Evolutionary conservation across 2,888 invertebrate genomes (phyloP).

Genomic region (Spodoptera exigua): DNA sequence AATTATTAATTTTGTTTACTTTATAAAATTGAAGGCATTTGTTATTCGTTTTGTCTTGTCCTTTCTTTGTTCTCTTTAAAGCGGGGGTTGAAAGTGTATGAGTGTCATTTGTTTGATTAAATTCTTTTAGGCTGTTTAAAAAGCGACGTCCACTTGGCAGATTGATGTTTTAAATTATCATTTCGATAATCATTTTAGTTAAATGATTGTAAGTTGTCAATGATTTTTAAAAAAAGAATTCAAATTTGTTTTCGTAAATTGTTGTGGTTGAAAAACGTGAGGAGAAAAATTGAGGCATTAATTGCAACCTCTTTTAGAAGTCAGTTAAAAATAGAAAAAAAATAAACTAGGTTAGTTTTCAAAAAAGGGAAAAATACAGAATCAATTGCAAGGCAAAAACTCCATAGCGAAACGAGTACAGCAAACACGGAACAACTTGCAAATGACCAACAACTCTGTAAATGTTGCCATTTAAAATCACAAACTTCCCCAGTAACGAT

Average conservation of each 20-base stretch:
- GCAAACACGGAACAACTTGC: slow-evolving; percentile 33
- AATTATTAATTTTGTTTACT: slow-evolving; percentile 61
- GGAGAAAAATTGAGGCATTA: too few relatives aligned
- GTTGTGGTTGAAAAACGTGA: too few relatives aligned
- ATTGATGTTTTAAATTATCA: too few relatives aligned
- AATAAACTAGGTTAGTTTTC: not conserved
- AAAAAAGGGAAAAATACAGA: slow-evolving; percentile 1
- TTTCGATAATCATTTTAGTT: too few relatives aligned
- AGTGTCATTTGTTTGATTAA: not conserved
- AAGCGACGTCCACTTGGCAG: too few relatives aligned
- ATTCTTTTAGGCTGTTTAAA: not conserved
- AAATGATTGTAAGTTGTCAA: too few relatives aligned
- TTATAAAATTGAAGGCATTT: slow-evolving; percentile 17
- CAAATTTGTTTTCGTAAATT: too few relatives aligned
- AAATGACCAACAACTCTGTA: slow-evolving; percentile 47
- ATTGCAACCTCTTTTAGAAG: too few relatives aligned
- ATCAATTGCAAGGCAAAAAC: slow-evolving; percentile 29
- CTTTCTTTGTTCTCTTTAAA: not conserved
- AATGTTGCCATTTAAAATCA: slow-evolving; percentile 54
- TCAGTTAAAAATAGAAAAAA: not conserved
- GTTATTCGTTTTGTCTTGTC: slow-evolving; percentile 1
- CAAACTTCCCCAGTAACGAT: slow-evolving; percentile 55
- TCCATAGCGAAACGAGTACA: slow-evolving; percentile 1
- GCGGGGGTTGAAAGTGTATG: not conserved
- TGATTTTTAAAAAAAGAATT: too few relatives aligned